phyloP scores from a whole-genome alignment of 2,113 vertebrate species.

The Uropsilus gracilis region DNA sequence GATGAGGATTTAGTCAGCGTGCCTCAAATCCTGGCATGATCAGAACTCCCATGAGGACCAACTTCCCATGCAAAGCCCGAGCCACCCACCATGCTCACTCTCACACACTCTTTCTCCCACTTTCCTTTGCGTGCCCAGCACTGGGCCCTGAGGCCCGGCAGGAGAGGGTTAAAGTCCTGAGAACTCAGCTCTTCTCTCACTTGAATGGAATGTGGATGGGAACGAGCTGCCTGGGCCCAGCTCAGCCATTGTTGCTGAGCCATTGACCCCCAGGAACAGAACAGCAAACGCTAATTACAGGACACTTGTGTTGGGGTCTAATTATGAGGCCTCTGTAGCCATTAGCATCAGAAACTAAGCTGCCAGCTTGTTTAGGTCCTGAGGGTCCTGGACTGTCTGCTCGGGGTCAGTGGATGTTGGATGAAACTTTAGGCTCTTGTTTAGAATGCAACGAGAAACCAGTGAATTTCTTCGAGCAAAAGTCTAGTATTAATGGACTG shows the following conservation, averaged over 20 bases:
- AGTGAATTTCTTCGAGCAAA: neutral
- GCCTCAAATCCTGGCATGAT: neutral
- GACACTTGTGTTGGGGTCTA: constrained; percentile 88
- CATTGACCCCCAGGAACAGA: constrained; percentile 91
- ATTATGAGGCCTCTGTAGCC: constrained; percentile 89
- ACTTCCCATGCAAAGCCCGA: neutral
- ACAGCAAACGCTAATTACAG: constrained; percentile 89
- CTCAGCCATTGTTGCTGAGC: constrained; percentile 90
- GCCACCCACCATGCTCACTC: neutral
- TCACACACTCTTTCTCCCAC: neutral
- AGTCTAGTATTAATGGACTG: neutral
- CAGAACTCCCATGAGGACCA: neutral
- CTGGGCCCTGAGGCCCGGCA: constrained; percentile 57
- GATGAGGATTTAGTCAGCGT: neutral
- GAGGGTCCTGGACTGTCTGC: constrained; percentile 77
- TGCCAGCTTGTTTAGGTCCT: constrained; percentile 84
- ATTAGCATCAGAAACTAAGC: constrained; percentile 86
- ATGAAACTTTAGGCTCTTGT: neutral
- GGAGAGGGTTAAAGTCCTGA: constrained; percentile 87
- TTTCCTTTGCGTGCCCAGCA: neutral
- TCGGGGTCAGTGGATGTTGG: constrained; percentile 61
- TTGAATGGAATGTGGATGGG: constrained; percentile 93
- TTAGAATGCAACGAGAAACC: neutral
- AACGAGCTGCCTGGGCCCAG: constrained; percentile 88
- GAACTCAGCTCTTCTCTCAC: constrained; percentile 86